Conservation (phyloP, 2,113 vertebrate species). For the Beaufortia kweichowensis region DNA sequence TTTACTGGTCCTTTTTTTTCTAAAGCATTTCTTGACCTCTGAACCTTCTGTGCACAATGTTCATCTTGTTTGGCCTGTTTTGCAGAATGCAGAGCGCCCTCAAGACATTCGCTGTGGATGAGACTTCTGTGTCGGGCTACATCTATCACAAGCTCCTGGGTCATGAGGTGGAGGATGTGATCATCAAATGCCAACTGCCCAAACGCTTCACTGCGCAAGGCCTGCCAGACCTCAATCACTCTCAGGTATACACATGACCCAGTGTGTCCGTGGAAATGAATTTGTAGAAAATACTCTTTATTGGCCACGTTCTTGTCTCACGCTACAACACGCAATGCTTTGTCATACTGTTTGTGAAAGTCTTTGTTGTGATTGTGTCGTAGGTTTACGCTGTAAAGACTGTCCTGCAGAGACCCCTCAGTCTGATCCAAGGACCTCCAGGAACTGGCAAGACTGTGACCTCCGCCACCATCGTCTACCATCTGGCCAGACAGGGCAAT, state of each 20-base stretch:
- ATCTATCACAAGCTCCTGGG: conserved; percentile 97
- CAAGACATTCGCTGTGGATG: conserved; percentile 95
- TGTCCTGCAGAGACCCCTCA: conserved; percentile 93
- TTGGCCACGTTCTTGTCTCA: too few species aligned
- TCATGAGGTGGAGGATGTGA: conserved; percentile 97
- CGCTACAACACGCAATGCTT: background rate
- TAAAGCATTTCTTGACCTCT: background rate
- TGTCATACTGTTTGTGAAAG: background rate
- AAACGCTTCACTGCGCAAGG: conserved; percentile 98
- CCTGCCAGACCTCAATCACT: conserved; percentile 97
- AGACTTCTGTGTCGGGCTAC: conserved; percentile 97
- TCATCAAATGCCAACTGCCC: conserved; percentile 97
- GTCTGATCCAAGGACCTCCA: conserved; percentile 96
- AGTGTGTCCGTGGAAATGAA: too few species aligned
- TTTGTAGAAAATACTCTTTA: too few species aligned
- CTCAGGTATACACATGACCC: conserved; percentile 78
- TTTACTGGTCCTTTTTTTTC: background rate
- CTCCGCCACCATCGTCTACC: conserved; percentile 97
- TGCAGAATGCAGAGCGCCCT: conserved; percentile 96
- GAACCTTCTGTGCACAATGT: background rate
- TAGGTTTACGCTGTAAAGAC: conserved; percentile 99
- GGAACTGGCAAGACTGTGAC: conserved; percentile 97
- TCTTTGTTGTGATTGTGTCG: background rate
- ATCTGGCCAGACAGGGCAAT: conserved; percentile 94
- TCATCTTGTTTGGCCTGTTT: background rate